Evolutionary conservation across 2,888 invertebrate species (phyloP).

Genomic region (Luperina nickerlii): DNA sequence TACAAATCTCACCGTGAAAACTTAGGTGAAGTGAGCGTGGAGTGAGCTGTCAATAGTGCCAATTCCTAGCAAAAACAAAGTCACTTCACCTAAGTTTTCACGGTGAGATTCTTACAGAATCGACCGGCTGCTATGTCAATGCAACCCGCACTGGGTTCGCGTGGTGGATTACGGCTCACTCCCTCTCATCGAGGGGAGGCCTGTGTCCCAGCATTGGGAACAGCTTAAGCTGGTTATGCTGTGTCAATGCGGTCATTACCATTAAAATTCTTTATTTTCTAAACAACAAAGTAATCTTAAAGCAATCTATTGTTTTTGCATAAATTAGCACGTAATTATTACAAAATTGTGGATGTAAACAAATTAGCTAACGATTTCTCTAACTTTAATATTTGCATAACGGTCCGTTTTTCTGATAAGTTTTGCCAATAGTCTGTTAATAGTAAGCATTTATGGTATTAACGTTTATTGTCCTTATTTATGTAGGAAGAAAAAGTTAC

Average conservation of each 20-base stretch:
- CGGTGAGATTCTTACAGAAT: too few relatives aligned
- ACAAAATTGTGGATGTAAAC: slow-evolving; percentile 14
- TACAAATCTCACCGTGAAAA: too few relatives aligned
- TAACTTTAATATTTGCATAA: slow-evolving; percentile 17
- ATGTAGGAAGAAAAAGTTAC: background rate
- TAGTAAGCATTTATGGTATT: background rate
- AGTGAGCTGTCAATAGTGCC: too few relatives aligned
- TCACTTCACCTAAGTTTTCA: too few relatives aligned
- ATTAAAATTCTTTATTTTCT: background rate
- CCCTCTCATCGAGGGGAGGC: background rate
- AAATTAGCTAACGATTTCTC: slow-evolving; percentile 38
- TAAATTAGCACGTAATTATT: background rate
- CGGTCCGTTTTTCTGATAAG: background rate
- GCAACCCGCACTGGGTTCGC: background rate
- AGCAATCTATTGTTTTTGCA: background rate
- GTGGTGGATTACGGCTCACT: background rate
- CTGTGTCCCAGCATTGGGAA: background rate
- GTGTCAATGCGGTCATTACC: background rate
- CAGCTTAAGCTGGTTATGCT: background rate
- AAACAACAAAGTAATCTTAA: background rate
- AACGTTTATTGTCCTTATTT: slow-evolving; percentile 2
- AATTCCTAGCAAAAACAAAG: too few relatives aligned
- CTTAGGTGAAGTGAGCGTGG: too few relatives aligned
- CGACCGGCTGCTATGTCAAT: background rate
- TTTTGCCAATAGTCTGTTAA: background rate